phyloP scores from a whole-genome alignment of 2,888 invertebrate species.

The Trichogramma evanescens region DNA sequence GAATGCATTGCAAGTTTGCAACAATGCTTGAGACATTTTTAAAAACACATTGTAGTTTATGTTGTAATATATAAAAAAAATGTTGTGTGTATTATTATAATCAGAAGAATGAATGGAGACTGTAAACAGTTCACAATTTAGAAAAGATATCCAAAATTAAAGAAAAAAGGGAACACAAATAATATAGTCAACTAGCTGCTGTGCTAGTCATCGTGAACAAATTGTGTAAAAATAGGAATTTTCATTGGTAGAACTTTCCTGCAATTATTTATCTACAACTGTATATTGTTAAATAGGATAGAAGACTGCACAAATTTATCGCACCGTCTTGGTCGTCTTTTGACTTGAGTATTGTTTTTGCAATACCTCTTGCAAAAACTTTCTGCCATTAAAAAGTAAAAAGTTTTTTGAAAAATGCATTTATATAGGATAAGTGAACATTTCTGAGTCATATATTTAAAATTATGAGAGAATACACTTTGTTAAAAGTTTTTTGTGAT shows the following conservation, averaged over 20 bases:
- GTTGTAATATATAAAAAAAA: conserved; percentile 2
- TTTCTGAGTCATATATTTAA: too few relatives aligned
- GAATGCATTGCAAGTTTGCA: too few relatives aligned
- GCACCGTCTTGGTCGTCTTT: conserved; percentile 6
- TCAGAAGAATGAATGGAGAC: neutral
- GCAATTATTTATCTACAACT: neutral
- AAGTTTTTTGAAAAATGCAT: neutral
- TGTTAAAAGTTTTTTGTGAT: too few relatives aligned
- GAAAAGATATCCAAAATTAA: too few relatives aligned
- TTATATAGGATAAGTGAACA: too few relatives aligned
- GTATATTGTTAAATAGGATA: neutral
- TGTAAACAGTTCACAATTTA: neutral
- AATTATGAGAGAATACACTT: too few relatives aligned
- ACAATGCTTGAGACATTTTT: too few relatives aligned
- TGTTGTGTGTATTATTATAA: neutral
- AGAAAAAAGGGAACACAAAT: too few relatives aligned
- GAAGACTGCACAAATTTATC: conserved; percentile 7
- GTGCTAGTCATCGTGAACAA: neutral
- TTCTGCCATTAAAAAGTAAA: neutral
- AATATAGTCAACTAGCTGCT: conserved; percentile 1
- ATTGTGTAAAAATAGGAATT: conserved; percentile 3
- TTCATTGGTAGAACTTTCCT: neutral
- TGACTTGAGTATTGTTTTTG: conserved; percentile 7
- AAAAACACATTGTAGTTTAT: neutral
- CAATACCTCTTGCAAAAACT: neutral